Conservation (phyloP, 2,888 invertebrate species). For the Pyrrhia umbra region DNA sequence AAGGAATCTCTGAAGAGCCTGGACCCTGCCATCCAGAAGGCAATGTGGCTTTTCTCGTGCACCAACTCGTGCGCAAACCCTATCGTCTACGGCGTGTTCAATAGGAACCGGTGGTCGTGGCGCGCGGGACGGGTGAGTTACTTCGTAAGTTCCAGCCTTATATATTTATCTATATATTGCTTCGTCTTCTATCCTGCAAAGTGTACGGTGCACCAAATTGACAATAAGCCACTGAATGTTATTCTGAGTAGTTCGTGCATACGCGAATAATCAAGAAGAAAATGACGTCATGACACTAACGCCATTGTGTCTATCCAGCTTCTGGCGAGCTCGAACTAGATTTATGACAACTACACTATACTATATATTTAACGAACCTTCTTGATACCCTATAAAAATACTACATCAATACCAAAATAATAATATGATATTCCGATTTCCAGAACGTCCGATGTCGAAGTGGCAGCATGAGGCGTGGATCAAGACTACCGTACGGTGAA, state of each 20-base stretch:
- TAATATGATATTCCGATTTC: slow-evolving; percentile 16
- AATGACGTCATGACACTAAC: too few species aligned
- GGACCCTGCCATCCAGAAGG: slow-evolving; percentile 95
- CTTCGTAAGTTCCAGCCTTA: slow-evolving; percentile 41
- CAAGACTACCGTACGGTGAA: slow-evolving; percentile 84
- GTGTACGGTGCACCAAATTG: too few species aligned
- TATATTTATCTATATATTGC: slow-evolving; percentile 4
- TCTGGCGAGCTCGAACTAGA: too few species aligned
- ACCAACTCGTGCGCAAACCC: slow-evolving; percentile 99
- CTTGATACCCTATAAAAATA: background rate
- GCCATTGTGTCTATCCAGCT: too few species aligned
- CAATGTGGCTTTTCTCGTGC: slow-evolving; percentile 97
- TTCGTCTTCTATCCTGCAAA: background rate
- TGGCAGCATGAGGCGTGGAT: slow-evolving; percentile 79
- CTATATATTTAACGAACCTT: background rate
- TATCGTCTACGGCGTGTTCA: slow-evolving; percentile 97
- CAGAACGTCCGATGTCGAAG: slow-evolving; percentile 80
- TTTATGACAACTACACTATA: too few species aligned
- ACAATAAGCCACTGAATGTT: too few species aligned
- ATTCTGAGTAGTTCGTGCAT: too few species aligned
- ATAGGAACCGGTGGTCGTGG: slow-evolving; percentile 91
- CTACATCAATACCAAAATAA: background rate
- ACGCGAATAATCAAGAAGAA: too few species aligned
- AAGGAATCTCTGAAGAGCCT: slow-evolving; percentile 91
- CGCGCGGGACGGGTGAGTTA: slow-evolving; percentile 79